Percentiles rank a stretch among this genome's conserved stretches.
Conservation (phyloP, 2,888 invertebrate genomes). For the Antitype chi region DNA sequence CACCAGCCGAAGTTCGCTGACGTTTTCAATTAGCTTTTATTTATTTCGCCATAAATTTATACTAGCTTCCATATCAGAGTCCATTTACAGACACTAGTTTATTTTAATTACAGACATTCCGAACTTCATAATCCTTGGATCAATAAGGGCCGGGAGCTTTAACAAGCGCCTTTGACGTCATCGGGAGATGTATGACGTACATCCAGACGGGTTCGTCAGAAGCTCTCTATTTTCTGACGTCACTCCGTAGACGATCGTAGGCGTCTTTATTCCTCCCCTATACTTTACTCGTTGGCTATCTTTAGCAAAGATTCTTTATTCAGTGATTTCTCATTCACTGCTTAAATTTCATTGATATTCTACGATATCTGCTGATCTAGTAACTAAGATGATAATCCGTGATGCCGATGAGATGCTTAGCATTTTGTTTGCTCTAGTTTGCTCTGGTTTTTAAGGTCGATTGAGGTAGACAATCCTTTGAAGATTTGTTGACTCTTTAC, state of each 20-base stretch:
- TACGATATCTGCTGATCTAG: slow-evolving; percentile 6
- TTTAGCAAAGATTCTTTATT: neutral
- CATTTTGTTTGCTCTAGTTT: too few relatives aligned
- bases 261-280: slow-evolving; percentile 23
- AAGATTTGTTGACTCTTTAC: neutral
- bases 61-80: neutral
- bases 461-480: neutral
- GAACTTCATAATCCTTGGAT: neutral
- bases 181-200: slow-evolving; percentile 50
- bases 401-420: neutral
- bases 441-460: neutral
- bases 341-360: neutral
- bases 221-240: slow-evolving; percentile 40
- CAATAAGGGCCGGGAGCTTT: slow-evolving; percentile 27
- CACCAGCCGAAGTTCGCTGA: neutral
- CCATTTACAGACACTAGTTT: neutral
- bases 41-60: neutral
- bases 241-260: slow-evolving; percentile 40
- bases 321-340: neutral
- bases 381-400: neutral
- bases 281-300: neutral
- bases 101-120: slow-evolving; percentile 21
- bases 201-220: slow-evolving; percentile 16
- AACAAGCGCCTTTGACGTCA: slow-evolving; percentile 54
- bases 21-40: neutral